Percentiles rank a stretch among this genome's conserved stretches.
These are phyloP conservation scores for Palloptera scutellata DNA, from an alignment of 2,888 invertebrate species.

Conservation along the genomic window DNA sequence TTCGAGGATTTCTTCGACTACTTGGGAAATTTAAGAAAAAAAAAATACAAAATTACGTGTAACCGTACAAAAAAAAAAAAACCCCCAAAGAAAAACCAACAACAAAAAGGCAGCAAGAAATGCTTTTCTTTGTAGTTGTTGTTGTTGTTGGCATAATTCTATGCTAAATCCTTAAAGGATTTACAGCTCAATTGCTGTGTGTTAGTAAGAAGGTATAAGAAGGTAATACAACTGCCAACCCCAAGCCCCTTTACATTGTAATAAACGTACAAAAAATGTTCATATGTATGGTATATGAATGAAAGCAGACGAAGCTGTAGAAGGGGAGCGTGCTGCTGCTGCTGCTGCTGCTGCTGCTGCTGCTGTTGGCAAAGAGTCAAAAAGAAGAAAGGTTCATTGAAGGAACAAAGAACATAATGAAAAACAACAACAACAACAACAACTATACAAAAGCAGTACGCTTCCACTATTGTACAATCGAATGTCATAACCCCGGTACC, in stretches of 20 bases:
- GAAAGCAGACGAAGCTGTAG: background rate
- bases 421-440: too few relatives aligned
- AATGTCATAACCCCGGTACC: constrained; percentile 10
- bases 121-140: background rate
- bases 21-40: constrained; percentile 16
- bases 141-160: constrained; percentile 27
- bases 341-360: background rate
- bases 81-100: constrained; percentile 23
- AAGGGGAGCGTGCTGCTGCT: background rate
- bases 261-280: background rate
- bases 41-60: constrained; percentile 38
- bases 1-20: constrained; percentile 24
- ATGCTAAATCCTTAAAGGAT: constrained; percentile 58
- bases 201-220: constrained; percentile 9
- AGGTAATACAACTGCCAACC: background rate
- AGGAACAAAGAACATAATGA: constrained; percentile 7
- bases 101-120: background rate
- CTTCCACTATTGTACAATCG: too few relatives aligned
- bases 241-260: too few relatives aligned
- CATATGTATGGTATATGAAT: background rate
- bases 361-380: background rate
- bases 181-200: constrained; percentile 60
- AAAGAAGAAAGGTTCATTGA: background rate
- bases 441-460: too few relatives aligned
- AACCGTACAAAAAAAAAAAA: constrained; percentile 44